Evolutionary conservation across 1,140 invertebrate genomes (phyloP).

Genomic region (Lasaia peninsularis): DNA sequence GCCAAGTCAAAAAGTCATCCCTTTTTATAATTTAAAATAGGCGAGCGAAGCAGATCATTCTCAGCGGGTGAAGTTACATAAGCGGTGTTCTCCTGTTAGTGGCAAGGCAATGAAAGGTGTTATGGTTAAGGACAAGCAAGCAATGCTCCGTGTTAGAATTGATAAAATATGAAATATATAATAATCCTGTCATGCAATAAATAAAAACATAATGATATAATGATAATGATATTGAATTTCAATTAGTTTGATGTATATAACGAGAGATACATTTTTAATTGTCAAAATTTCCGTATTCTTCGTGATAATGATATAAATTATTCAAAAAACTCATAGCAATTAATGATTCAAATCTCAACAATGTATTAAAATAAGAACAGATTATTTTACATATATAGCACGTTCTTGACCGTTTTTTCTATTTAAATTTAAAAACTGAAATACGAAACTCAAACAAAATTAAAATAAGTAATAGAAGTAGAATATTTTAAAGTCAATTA

Average conservation of each 20-base stretch:
- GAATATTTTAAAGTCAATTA: background rate
- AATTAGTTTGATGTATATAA: background rate
- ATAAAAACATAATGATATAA: constrained; percentile 16
- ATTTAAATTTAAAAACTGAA: too few species aligned
- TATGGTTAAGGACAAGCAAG: constrained; percentile 63
- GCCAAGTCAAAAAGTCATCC: constrained; percentile 43
- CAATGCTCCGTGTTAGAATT: constrained; percentile 32
- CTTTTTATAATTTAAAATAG: constrained; percentile 26
- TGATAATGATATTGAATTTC: background rate
- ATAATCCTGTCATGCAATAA: constrained; percentile 35
- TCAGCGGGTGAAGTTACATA: constrained; percentile 71
- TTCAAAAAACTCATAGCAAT: too few species aligned
- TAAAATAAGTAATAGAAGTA: too few species aligned
- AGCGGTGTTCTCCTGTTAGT: constrained; percentile 73
- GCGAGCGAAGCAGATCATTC: constrained; percentile 74
- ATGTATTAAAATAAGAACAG: too few species aligned
- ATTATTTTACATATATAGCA: too few species aligned
- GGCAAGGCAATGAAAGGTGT: constrained; percentile 68
- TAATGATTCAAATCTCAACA: too few species aligned
- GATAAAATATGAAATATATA: constrained; percentile 21
- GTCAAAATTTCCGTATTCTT: too few species aligned
- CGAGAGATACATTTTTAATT: too few species aligned
- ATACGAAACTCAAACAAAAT: too few species aligned
- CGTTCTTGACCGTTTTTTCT: too few species aligned
- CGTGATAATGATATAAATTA: too few species aligned